phyloP scores from a whole-genome alignment of 2,888 invertebrate species.

The Ditula angustiorana region DNA sequence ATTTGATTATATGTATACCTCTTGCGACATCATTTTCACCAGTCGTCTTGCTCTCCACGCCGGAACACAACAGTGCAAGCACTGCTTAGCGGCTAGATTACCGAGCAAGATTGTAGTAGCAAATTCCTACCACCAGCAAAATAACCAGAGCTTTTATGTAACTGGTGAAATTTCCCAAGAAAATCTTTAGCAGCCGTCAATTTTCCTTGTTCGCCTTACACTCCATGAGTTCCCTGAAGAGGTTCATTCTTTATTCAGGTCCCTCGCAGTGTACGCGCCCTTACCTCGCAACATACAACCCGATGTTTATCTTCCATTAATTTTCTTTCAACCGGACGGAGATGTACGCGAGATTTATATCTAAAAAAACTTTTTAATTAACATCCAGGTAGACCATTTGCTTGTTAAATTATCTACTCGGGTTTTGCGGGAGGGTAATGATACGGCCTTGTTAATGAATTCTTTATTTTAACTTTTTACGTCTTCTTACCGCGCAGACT shows the following conservation, averaged over 20 bases:
- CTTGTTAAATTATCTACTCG: slow-evolving; percentile 2
- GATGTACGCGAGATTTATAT: slow-evolving; percentile 32
- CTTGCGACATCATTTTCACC: too few relatives aligned
- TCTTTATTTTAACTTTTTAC: neutral
- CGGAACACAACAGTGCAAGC: too few relatives aligned
- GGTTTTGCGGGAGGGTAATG: neutral
- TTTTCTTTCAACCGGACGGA: slow-evolving; percentile 23
- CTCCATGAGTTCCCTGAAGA: neutral
- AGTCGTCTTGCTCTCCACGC: too few relatives aligned
- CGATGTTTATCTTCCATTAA: slow-evolving; percentile 35
- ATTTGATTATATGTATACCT: too few relatives aligned
- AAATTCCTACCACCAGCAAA: too few relatives aligned
- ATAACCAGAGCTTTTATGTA: neutral
- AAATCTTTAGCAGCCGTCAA: neutral
- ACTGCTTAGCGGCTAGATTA: too few relatives aligned
- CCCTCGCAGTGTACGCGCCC: neutral
- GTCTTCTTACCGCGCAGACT: neutral
- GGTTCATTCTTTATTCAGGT: neutral
- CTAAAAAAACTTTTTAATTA: slow-evolving; percentile 35
- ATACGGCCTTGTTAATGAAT: slow-evolving; percentile 1
- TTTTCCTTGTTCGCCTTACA: neutral
- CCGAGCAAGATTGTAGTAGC: neutral
- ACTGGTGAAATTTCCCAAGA: neutral
- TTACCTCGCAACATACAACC: neutral
- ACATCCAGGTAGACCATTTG: slow-evolving; percentile 10